Base-by-base conservation (phyloP, 2,888 invertebrate genomes). In the Monoplex corrugatus region DNA sequence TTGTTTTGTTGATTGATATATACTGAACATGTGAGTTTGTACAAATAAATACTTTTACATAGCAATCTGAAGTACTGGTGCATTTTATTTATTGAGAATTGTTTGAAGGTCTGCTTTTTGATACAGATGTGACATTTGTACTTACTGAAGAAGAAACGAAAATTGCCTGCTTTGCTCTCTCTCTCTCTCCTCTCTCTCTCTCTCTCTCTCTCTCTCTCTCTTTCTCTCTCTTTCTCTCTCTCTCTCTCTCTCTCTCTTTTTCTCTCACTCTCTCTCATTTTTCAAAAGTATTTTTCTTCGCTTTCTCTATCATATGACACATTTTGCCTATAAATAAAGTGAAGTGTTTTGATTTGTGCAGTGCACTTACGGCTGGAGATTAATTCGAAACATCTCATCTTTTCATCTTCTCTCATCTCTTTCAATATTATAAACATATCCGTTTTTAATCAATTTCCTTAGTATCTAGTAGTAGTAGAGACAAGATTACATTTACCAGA, bases 141-240 rank as follows among this genome's bases (percentile, higher is more conserved):
- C 28, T 19, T 68, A 5, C 19, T 28, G 13, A 28, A 5, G 13
- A n/a, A 10, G 5, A 68, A 23, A 28, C 28, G 68, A 5, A 10
- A 68, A 23, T 75, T 19, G n/a, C 35, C 35, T 19, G 3, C 35
- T 75, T 35, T 75, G 8, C 19, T 35, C 5, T 35, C n/a, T 35
- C 35, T 35, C n/a, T n/a, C n/a, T 35, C 35, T 35, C n/a, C 75
- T 75, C 75, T 75, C 75, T 75, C 75, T 75, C 75, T 75, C 75
- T 75, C 75, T 75, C 75, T 75, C 75, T 75, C 75, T 75, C 75
- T 75, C 75, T 75, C 75, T 75, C 75, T 75, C 75, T 75, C 75
- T 75, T 28, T 68, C 68, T 68, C 68, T 68, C 68, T 68, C 68
- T 68, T 28, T 68, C 68, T 68, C 75, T 75, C 75, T 75, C 75